These are phyloP conservation scores for Dromiciops gliroides DNA, from an alignment of 2,113 vertebrate species.

Conservation along the genomic window DNA sequence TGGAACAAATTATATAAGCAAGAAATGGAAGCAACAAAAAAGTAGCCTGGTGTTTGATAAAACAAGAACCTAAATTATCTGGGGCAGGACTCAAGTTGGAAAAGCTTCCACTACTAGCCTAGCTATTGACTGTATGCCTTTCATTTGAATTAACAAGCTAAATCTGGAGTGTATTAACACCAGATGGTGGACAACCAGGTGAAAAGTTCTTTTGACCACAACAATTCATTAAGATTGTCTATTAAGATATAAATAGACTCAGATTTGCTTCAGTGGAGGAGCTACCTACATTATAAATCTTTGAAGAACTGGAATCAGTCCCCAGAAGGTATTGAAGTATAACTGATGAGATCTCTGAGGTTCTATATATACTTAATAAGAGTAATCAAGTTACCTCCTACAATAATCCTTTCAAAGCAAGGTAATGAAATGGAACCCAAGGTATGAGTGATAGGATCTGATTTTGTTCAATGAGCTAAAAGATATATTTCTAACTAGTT, in stretches of 20 bases:
- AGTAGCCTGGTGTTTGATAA: background rate
- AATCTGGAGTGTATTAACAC: background rate
- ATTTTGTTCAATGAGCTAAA: background rate
- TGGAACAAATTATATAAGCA: background rate
- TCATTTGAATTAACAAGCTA: background rate
- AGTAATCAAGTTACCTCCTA: conserved; percentile 11
- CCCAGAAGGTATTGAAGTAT: background rate
- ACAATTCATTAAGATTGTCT: background rate
- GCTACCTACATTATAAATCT: background rate
- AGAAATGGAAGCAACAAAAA: background rate
- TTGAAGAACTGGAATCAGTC: background rate
- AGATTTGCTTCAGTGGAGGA: background rate
- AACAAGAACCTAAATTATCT: background rate
- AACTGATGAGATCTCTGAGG: conserved; percentile 3
- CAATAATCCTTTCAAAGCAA: background rate
- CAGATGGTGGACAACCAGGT: background rate
- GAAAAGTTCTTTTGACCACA: background rate
- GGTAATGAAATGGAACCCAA: background rate
- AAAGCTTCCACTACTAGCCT: background rate
- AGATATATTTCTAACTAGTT: background rate
- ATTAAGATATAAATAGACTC: background rate
- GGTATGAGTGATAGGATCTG: background rate
- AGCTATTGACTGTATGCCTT: background rate
- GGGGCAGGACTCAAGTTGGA: background rate
- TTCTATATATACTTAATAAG: background rate